Conservation (phyloP, 2,888 invertebrate genomes). For the Torymus tubicola region DNA sequence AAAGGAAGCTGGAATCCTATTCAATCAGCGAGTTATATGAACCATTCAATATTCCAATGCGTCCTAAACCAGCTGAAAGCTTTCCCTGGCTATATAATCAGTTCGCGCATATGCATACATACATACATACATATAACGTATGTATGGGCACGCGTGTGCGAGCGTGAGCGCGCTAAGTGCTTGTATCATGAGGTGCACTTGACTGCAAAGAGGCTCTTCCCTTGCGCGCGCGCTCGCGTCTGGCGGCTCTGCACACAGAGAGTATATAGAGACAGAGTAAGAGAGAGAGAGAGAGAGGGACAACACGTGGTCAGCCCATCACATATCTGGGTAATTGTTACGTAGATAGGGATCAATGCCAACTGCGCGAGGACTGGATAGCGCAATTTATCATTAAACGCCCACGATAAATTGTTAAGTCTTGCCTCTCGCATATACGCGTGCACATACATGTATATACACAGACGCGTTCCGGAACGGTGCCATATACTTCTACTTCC, state of each 20-base stretch:
- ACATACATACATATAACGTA: too few species aligned
- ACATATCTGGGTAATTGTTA: slow-evolving; percentile 68
- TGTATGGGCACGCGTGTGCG: too few species aligned
- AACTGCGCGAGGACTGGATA: slow-evolving; percentile 63
- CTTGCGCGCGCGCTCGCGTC: neutral
- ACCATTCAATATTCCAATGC: too few species aligned
- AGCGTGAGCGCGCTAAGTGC: too few species aligned
- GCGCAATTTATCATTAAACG: slow-evolving; percentile 72
- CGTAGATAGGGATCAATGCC: slow-evolving; percentile 75
- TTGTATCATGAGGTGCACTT: slow-evolving; percentile 32
- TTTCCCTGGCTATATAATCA: too few species aligned
- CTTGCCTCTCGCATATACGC: neutral
- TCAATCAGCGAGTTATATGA: too few species aligned
- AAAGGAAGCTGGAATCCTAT: too few species aligned
- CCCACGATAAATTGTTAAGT: slow-evolving; percentile 71
- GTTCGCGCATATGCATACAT: too few species aligned
- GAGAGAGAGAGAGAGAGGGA: neutral
- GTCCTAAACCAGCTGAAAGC: too few species aligned
- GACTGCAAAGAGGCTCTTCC: slow-evolving; percentile 38
- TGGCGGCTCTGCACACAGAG: too few species aligned
- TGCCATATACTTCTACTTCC: too few species aligned
- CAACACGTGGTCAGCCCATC: neutral
- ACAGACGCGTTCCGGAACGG: slow-evolving; percentile 54
- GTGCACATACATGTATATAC: neutral
- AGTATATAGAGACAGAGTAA: slow-evolving; percentile 1